Conservation (phyloP, 2,888 invertebrate species). For the Dicyrtoma fusca region DNA sequence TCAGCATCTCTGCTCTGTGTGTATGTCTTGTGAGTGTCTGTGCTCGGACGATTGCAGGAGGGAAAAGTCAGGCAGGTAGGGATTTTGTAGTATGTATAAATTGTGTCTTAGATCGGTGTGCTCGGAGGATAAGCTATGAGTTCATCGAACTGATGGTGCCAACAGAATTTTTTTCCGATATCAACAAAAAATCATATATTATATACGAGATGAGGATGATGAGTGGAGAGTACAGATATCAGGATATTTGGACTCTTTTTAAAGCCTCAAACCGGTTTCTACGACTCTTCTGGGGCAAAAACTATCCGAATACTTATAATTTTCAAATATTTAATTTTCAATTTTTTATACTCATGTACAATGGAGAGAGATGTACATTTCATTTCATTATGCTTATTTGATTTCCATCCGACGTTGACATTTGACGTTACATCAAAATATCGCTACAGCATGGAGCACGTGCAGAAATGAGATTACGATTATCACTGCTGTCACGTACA, state of each 20-base stretch:
- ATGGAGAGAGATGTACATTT: not conserved
- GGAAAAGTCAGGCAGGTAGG: no score
- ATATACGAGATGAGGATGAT: constrained; percentile 23
- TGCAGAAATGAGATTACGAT: no score
- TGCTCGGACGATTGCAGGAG: no score
- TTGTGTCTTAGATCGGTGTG: not conserved
- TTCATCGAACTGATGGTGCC: constrained; percentile 57
- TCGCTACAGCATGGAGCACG: no score
- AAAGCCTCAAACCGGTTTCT: constrained; percentile 29
- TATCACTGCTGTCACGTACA: no score
- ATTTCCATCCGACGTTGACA: no score
- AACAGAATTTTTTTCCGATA: constrained; percentile 50
- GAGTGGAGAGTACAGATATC: not conserved
- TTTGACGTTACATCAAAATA: no score
- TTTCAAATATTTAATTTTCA: constrained; percentile 7
- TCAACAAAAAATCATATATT: constrained; percentile 49
- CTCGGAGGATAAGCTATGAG: constrained; percentile 33
- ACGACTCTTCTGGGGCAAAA: constrained; percentile 35
- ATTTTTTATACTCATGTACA: not conserved
- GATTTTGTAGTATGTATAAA: not conserved
- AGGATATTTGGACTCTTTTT: constrained; percentile 35
- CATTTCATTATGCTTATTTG: no score
- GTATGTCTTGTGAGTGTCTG: no score
- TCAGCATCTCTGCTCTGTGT: no score
- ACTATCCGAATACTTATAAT: constrained; percentile 24